These are phyloP conservation scores for Psittacula derbiana DNA, from an alignment of 2,797 vertebrate species.

Conservation along the genomic window DNA sequence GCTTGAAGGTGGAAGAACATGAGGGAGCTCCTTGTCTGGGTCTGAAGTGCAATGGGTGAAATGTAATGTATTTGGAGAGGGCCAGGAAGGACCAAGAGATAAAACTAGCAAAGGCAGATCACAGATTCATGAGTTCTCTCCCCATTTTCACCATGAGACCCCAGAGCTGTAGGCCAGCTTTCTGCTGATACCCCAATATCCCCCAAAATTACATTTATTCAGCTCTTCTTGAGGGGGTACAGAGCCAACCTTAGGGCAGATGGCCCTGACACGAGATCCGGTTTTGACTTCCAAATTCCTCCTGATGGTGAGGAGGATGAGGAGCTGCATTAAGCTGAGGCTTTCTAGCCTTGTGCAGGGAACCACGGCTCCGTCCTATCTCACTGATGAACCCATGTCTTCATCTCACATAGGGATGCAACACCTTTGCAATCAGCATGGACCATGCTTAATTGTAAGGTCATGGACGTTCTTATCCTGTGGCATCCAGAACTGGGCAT, in stretches of 20 bases:
- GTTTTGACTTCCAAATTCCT: not conserved
- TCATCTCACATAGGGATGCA: not conserved
- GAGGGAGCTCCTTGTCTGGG: not conserved
- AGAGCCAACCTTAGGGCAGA: not conserved
- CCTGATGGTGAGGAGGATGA: not conserved
- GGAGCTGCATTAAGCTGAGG: not conserved
- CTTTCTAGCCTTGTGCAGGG: not conserved
- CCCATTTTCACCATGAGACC: not conserved
- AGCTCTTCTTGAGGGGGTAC: not conserved
- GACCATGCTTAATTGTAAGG: not conserved
- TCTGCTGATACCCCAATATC: not conserved
- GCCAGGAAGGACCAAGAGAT: not conserved
- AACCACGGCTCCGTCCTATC: not conserved
- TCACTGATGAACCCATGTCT: not conserved
- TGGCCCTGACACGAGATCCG: not conserved
- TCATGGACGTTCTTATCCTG: rapidly evolving
- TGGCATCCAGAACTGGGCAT: not conserved
- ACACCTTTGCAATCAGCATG: not conserved
- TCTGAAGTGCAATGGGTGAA: not conserved
- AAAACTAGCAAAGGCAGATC: not conserved
- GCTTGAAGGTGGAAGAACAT: not conserved
- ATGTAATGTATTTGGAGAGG: rapidly evolving
- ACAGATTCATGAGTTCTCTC: not conserved
- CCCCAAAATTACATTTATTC: not conserved
- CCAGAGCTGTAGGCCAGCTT: not conserved